phyloP scores from a whole-genome alignment of 2,797 vertebrate species.

The Thaleichthys pacificus region DNA sequence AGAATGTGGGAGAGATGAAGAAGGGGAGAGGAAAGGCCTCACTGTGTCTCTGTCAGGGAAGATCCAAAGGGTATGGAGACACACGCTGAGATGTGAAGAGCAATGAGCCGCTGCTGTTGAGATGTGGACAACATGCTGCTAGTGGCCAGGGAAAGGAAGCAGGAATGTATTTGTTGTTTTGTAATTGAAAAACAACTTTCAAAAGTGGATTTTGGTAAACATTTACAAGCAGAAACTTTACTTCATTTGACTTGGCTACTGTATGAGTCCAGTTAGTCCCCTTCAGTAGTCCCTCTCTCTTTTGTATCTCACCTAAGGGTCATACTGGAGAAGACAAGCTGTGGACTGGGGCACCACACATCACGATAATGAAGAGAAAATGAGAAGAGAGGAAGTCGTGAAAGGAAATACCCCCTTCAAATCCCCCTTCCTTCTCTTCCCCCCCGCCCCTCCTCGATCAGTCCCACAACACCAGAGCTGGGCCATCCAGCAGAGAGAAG shows the following conservation, averaged over 20 bases:
- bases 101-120: slow-evolving; percentile 44
- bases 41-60: slow-evolving; percentile 26
- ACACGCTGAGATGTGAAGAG: slow-evolving; percentile 55
- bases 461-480: slow-evolving; percentile 57
- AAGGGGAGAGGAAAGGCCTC: background rate
- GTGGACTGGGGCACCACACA: slow-evolving; percentile 62
- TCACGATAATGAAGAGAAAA: slow-evolving; percentile 70
- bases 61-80: slow-evolving; percentile 34
- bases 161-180: slow-evolving; percentile 38
- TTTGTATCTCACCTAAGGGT: slow-evolving; percentile 57
- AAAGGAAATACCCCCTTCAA: slow-evolving; percentile 71
- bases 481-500: slow-evolving; percentile 51
- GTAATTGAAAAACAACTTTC: slow-evolving; percentile 21
- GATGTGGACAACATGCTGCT: slow-evolving; percentile 26
- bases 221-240: background rate
- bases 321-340: slow-evolving; percentile 42
- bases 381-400: slow-evolving; percentile 60
- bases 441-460: slow-evolving; percentile 31
- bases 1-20: background rate
- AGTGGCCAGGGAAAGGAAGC: slow-evolving; percentile 7
- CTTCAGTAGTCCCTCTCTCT: slow-evolving; percentile 39
- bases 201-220: background rate
- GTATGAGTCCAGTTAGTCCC: too few relatives aligned
- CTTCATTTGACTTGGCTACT: too few relatives aligned
- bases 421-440: slow-evolving; percentile 29